Evolutionary conservation across 2,888 invertebrate genomes (phyloP), one percentile per base, ranked within the genome.

Genomic region (Dicyrtoma fusca): DNA sequence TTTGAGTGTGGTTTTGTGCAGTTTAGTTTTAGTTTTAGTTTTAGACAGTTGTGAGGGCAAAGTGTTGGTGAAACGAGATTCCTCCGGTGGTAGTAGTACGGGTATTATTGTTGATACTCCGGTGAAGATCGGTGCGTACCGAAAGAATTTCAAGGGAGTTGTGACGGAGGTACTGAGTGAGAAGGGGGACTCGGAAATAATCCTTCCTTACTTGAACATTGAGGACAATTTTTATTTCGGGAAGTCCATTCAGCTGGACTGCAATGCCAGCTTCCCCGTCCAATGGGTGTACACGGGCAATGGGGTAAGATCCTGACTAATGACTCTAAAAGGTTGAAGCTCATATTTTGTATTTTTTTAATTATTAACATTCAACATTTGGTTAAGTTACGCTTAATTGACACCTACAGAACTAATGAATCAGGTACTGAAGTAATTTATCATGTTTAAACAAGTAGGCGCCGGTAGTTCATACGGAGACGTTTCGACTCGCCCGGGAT

Each of bases 381-480:
- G n/a, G n/a, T 34, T 34, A 34, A 34, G 34, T 34, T 34, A 34
- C 17, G 17, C 21, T 51, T 17, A 10, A 8, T 44, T 44, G 45
- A 44, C 45, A 44, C 45, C 8, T 44, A 13, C 8, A 44, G 10
- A 44, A 11, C 10, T 6, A 51, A 51, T 19, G 21, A 51, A 19
- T 51, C 51, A n/a, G 1, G 21, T 13, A 10, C 17, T n/a, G n/a
- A n/a, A n/a, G n/a, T n/a, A n/a, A n/a, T n/a, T n/a, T n/a, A n/a
- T n/a, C n/a, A n/a, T n/a, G n/a, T n/a, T n/a, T n/a, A n/a, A n/a
- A n/a, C 17, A 5, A 13, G 8, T 10, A 78, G 77, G 69, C 74
- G 51, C 77, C 77, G 34, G 62, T 69, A 14, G 76, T 75, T 10
- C 75, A 70, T 53, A 71, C 74, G 8, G 74, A 74, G 63, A 76